These are phyloP conservation scores for Hypsopygia costalis DNA, from an alignment of 2,888 invertebrate species.

Conservation along the genomic window DNA sequence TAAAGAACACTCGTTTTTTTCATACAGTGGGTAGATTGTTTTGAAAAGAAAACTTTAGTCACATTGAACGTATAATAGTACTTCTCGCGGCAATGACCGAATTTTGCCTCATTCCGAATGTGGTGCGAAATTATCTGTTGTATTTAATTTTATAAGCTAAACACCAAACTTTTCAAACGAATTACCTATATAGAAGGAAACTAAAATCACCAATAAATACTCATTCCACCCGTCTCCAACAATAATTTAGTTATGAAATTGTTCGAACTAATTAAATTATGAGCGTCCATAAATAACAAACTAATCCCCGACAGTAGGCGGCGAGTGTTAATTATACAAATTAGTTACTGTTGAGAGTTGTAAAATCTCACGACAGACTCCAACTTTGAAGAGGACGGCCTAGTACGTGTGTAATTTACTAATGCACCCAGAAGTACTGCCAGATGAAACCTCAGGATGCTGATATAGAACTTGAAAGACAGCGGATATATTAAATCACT, in stretches of 20 bases:
- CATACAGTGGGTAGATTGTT: too few relatives aligned
- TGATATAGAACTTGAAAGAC: background rate
- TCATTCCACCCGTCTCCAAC: background rate
- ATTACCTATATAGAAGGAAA: too few relatives aligned
- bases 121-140: too few relatives aligned
- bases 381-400: constrained; percentile 61
- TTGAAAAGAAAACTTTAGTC: too few relatives aligned
- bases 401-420: constrained; percentile 77
- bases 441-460: background rate
- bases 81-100: too few relatives aligned
- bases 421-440: constrained; percentile 53
- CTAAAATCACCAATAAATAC: background rate
- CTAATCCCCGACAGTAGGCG: constrained; percentile 21
- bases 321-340: constrained; percentile 62
- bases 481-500: background rate
- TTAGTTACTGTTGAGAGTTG: constrained; percentile 59
- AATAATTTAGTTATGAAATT: background rate
- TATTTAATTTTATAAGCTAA: too few relatives aligned
- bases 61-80: too few relatives aligned
- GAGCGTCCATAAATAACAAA: constrained; percentile 22
- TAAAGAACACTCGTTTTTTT: too few relatives aligned
- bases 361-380: constrained; percentile 67
- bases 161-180: too few relatives aligned
- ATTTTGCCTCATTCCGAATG: too few relatives aligned
- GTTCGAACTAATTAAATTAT: constrained; percentile 1